phyloP scores from a whole-genome alignment of 2,797 vertebrate species.

The Dermochelys coriacea region DNA sequence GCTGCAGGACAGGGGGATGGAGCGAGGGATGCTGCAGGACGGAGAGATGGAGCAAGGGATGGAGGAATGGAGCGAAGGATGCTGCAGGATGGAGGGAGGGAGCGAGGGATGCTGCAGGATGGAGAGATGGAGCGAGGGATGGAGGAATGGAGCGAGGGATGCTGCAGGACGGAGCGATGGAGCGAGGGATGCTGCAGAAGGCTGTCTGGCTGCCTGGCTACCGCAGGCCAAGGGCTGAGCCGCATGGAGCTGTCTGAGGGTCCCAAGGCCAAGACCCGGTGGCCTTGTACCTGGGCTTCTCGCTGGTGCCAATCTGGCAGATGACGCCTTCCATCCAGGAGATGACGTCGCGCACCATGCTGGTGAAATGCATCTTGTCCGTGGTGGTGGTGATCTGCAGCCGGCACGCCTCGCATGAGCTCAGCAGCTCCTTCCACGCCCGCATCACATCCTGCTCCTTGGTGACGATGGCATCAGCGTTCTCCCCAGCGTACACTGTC shows the following conservation, averaged over 20 bases:
- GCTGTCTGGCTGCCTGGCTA: no score
- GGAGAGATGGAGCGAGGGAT: no score
- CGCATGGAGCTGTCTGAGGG: neutral
- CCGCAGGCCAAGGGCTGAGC: no score
- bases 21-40: no score
- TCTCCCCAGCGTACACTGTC: slow-evolving; percentile 94
- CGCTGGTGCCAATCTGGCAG: slow-evolving; percentile 91
- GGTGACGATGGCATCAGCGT: slow-evolving; percentile 91
- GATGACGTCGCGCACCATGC: slow-evolving; percentile 89
- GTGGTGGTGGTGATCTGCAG: slow-evolving; percentile 92
- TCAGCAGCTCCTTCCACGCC: slow-evolving; percentile 93
- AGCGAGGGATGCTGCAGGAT: neutral
- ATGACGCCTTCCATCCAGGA: slow-evolving; percentile 95
- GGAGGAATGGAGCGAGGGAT: no score
- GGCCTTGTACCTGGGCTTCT: slow-evolving; percentile 90
- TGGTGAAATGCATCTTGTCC: slow-evolving; percentile 91
- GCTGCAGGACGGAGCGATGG: no score
- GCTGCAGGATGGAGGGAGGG: no score
- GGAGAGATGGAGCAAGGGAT: no score
- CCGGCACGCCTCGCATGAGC: slow-evolving; percentile 91
- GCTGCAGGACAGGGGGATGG: no score
- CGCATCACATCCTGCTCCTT: slow-evolving; percentile 93
- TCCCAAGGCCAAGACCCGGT: neutral
- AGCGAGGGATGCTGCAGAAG: neutral
- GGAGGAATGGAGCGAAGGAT: no score